Base-by-base conservation (phyloP, 2,888 invertebrate species). In the Lissonota sp. region DNA sequence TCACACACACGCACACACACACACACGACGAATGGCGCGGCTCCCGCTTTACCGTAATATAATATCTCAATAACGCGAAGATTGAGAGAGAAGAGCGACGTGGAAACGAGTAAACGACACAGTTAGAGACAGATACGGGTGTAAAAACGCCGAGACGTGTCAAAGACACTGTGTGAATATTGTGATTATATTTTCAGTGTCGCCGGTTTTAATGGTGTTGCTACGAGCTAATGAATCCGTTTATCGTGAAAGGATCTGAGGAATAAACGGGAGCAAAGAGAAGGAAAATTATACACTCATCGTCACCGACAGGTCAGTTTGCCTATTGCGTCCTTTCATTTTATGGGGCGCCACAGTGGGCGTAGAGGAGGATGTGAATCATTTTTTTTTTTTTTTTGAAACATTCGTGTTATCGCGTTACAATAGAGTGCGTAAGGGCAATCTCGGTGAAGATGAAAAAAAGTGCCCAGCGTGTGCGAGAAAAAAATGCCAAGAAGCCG, bases 221-320 rank as follows among this genome's bases (percentile, higher is more conserved):
- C 14, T 70, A 62, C 62, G 67, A 66, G 51, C 66, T 51, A 71
- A 78, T 63, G 60, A 83, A 62, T 67, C 57, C 55, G 67, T 63
- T 70, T 71, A 66, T 60, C 58, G 78, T 64, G 57, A 77, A 71
- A 42, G 46, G 42, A 69, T 44, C 44, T 10, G 6, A 78, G 74
- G 79, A 79, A 74, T 74, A 70, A 51, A 42, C 1, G 26, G 64
- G 37, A 71, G 37, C 46, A 60, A 53, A 60, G 39, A 40, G 49
- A 37, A 42, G 74, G 42, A 75, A 63, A 74, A 66, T 73, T 69
- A 51, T 62, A 58, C 64, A 26, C 26, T 26, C 37, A 71, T 80
- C 71, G 67, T 84, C 79, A 81, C 84, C 84, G 84, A 83, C 83
- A 84, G 84, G 84, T 84, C 79, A 82, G 84, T 82, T 66, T 14